Conservation (phyloP, 2,888 invertebrate species). For the Drosophila anceps region DNA sequence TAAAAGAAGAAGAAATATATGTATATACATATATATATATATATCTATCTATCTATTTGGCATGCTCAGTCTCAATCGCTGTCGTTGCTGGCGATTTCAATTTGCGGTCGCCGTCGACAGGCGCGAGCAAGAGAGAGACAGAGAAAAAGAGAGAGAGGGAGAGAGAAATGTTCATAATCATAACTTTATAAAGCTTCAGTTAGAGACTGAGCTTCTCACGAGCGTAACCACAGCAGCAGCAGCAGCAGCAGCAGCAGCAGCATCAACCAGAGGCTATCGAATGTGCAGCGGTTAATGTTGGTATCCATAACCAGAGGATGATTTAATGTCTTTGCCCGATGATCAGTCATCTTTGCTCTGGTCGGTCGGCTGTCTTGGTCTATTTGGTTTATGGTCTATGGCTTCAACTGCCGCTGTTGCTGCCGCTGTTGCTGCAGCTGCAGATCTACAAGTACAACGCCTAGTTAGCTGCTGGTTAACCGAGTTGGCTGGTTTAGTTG, state of each 20-base stretch:
- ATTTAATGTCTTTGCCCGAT: slow-evolving; percentile 73
- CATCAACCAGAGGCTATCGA: slow-evolving; percentile 45
- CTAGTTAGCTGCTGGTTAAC: slow-evolving; percentile 38
- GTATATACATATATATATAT: too few species aligned
- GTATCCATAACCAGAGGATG: slow-evolving; percentile 50
- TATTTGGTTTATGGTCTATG: slow-evolving; percentile 43
- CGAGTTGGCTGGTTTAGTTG: slow-evolving; percentile 24
- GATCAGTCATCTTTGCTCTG: slow-evolving; percentile 64
- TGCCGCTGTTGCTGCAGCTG: slow-evolving; percentile 11
- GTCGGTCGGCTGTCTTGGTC: slow-evolving; percentile 10
- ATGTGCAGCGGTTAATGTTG: slow-evolving; percentile 43
- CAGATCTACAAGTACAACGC: slow-evolving; percentile 49
- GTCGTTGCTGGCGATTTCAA: slow-evolving; percentile 49
- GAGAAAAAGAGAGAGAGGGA: not conserved
- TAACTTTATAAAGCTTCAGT: slow-evolving; percentile 59
- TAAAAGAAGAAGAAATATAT: not conserved
- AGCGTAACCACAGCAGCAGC: slow-evolving; percentile 63
- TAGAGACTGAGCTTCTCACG: slow-evolving; percentile 56
- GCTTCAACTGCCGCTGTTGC: slow-evolving; percentile 43
- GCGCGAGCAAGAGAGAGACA: not conserved
- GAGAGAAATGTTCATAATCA: slow-evolving; percentile 62
- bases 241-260: too few species aligned
- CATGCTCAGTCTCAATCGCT: slow-evolving; percentile 26
- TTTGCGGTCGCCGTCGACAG: slow-evolving; percentile 39
- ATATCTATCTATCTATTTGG: slow-evolving; percentile 38